These are phyloP conservation scores for Antrozous pallidus DNA, from an alignment of 2,797 vertebrate species.

Conservation along the genomic window DNA sequence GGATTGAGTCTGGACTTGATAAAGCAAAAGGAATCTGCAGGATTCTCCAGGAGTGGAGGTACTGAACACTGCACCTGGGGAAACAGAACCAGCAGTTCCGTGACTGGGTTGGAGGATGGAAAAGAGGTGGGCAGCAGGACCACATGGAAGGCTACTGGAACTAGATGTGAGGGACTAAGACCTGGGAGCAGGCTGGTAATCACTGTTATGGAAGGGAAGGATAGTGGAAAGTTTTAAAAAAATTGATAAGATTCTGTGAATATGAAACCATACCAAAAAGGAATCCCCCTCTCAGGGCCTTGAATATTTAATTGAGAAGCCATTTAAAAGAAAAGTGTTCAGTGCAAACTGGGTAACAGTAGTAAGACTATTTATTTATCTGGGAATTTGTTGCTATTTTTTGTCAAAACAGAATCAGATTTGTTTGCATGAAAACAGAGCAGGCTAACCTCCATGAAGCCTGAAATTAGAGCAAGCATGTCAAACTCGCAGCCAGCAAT, in stretches of 20 bases:
- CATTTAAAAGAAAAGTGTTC: neutral
- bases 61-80: neutral
- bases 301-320: neutral
- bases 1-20: neutral
- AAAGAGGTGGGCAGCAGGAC: neutral
- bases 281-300: neutral
- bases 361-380: neutral
- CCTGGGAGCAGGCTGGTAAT: neutral
- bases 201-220: neutral
- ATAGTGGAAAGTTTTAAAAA: neutral
- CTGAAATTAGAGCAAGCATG: neutral
- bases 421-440: conserved; percentile 16
- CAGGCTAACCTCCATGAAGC: conserved; percentile 29
- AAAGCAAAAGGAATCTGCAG: neutral
- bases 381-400: neutral
- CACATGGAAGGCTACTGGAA: neutral
- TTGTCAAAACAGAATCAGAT: neutral
- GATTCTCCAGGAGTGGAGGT: neutral
- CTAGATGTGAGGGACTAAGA: neutral
- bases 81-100: neutral
- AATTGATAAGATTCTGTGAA: neutral
- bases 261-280: neutral
- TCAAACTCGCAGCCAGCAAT: no score
- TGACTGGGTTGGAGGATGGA: neutral
- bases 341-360: neutral